Evolutionary conservation across 2,113 vertebrate species (phyloP).

Genomic region (Halcyon malimbica): DNA sequence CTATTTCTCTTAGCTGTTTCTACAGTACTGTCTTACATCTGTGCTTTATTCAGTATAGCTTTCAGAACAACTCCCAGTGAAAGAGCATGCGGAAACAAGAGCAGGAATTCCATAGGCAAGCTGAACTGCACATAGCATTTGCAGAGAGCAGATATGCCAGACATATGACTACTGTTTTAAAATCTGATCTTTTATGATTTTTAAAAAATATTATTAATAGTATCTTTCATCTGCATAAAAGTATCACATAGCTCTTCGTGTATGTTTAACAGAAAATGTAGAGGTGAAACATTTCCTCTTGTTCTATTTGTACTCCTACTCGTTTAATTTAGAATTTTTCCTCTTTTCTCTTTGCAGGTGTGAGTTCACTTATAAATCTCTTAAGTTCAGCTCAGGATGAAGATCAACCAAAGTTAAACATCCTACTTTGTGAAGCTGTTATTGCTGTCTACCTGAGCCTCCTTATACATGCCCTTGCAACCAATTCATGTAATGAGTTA

Average conservation of each 20-base stretch:
- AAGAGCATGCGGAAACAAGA: not conserved
- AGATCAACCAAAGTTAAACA: constrained; percentile 90
- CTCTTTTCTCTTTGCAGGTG: constrained; percentile 77
- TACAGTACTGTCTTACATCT: not conserved
- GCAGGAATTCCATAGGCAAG: not conserved
- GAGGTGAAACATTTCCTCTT: not conserved
- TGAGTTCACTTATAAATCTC: constrained; percentile 93
- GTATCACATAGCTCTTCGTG: not conserved
- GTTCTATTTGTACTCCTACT: not conserved
- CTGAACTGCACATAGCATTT: not conserved
- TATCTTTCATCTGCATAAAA: not conserved
- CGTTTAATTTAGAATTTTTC: not conserved
- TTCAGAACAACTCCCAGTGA: not conserved
- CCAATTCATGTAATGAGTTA: constrained; percentile 90
- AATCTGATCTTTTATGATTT: not conserved
- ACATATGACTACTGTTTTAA: not conserved
- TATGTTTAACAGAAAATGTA: not conserved
- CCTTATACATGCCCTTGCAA: constrained; percentile 93
- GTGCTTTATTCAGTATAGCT: not conserved
- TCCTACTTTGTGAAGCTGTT: constrained; percentile 93
- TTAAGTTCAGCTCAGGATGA: constrained; percentile 90
- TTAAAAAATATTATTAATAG: not conserved
- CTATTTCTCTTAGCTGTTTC: not conserved
- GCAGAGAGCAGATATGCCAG: not conserved
- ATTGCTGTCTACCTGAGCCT: constrained; percentile 94